Conservation (phyloP, 1,140 invertebrate species). For the Saccostrea cuccullata region DNA sequence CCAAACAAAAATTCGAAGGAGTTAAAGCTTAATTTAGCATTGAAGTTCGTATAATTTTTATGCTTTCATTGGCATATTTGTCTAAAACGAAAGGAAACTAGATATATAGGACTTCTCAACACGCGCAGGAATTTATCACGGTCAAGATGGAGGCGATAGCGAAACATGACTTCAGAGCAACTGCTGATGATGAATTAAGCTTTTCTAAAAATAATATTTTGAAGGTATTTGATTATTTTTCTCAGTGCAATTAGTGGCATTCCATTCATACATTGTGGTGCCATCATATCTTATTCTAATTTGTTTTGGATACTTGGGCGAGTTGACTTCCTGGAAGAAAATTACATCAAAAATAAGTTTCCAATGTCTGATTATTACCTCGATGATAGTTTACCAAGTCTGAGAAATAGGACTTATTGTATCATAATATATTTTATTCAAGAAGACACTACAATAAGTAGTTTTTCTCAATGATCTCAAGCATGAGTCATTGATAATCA, state of each 20-base stretch:
- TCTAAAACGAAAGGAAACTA: too few species aligned
- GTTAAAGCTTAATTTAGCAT: neutral
- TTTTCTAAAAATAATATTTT: constrained; percentile 96
- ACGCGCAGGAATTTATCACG: constrained; percentile 1
- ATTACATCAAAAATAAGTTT: neutral
- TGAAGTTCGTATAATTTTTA: neutral
- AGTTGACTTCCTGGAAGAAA: constrained; percentile 37
- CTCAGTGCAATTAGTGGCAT: neutral
- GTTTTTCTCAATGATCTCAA: neutral
- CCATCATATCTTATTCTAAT: neutral
- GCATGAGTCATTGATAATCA: neutral
- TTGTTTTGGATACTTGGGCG: neutral
- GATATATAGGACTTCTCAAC: neutral
- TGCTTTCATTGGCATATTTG: neutral
- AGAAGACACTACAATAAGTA: neutral
- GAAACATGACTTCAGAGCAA: constrained; percentile 99
- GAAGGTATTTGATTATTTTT: constrained; percentile 85
- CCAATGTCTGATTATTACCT: constrained; percentile 4
- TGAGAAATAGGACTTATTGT: too few species aligned
- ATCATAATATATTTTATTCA: too few species aligned
- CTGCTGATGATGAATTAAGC: constrained; percentile 98
- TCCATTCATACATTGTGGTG: neutral
- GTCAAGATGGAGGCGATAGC: constrained; percentile 96
- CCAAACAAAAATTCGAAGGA: neutral
- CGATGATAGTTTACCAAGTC: too few species aligned